A percentile compares a stretch with the other conserved stretches of the same genome.
Conservation (phyloP, 2,797 vertebrate genomes). For the Lophius americanus region DNA sequence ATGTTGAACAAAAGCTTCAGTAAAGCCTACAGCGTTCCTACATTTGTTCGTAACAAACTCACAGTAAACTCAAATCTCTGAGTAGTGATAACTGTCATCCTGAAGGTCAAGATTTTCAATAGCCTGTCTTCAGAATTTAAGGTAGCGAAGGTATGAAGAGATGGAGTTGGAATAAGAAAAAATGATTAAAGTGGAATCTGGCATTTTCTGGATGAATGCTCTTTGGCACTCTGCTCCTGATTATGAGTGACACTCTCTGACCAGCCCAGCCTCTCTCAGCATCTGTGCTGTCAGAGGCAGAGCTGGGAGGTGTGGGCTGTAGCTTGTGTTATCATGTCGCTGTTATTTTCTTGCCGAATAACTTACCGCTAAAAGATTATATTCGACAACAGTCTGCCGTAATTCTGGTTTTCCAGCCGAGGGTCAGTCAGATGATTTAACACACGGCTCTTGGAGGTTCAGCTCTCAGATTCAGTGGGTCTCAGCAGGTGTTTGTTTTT, state of each 20-base stretch:
- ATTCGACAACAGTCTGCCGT: conserved; percentile 59
- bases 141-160: conserved; percentile 61
- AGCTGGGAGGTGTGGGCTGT: conserved; percentile 29
- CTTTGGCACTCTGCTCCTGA: conserved; percentile 71
- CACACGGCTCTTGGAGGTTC: conserved; percentile 25
- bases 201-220: conserved; percentile 76
- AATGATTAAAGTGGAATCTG: conserved; percentile 74
- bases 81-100: conserved; percentile 63
- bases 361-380: conserved; percentile 68
- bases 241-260: conserved; percentile 78
- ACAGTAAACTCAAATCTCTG: conserved; percentile 47
- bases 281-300: conserved; percentile 66
- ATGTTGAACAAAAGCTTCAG: conserved; percentile 25
- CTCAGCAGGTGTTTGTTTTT: conserved; percentile 38
- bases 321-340: conserved; percentile 58
- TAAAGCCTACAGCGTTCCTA: conserved; percentile 27
- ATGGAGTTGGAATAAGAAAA: conserved; percentile 70
- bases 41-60: conserved; percentile 54
- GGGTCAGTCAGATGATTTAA: conserved; percentile 56
- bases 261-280: conserved; percentile 67
- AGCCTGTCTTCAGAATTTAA: conserved; percentile 48
- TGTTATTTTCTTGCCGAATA: conserved; percentile 68
- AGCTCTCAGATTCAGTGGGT: conserved; percentile 9
- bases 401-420: conserved; percentile 34
- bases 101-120: conserved; percentile 73